Conservation (phyloP, 2,797 vertebrate species). For the Acridotheres tristis region DNA sequence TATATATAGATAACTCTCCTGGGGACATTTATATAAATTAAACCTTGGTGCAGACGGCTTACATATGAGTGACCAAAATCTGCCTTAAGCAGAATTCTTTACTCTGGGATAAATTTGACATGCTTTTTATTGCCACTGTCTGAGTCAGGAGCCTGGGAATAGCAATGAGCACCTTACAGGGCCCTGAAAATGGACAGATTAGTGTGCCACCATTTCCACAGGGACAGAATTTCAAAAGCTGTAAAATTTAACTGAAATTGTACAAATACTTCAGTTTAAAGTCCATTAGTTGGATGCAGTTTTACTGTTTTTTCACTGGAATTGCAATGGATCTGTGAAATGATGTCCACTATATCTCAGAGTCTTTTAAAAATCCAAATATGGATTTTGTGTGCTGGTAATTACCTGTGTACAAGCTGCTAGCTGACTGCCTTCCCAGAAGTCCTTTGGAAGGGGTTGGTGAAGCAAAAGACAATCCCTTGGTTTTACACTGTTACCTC, state of each 20-base stretch:
- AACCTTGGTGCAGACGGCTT: not conserved
- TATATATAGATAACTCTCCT: not conserved
- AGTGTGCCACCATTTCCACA: not conserved
- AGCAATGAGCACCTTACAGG: not conserved
- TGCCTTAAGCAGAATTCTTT: not conserved
- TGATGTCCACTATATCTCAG: not conserved
- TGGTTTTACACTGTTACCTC: accelerated
- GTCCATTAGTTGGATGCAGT: accelerated
- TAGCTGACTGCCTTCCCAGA: not conserved
- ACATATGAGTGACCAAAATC: not conserved
- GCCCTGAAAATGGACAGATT: not conserved
- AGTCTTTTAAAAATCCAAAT: not conserved
- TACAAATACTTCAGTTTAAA: not conserved
- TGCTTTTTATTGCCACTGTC: not conserved
- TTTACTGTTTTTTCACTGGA: not conserved
- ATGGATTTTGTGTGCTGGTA: not conserved
- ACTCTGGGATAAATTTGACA: not conserved
- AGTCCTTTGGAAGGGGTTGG: not conserved
- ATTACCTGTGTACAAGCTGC: not conserved
- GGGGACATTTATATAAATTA: not conserved
- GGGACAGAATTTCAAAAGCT: not conserved
- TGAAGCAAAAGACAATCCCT: not conserved
- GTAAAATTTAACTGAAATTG: not conserved
- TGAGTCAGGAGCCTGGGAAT: not conserved
- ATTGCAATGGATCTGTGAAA: not conserved